Conservation (phyloP, 35 echinoderm and acorn worm species). For the Amphiura filiformis region DNA sequence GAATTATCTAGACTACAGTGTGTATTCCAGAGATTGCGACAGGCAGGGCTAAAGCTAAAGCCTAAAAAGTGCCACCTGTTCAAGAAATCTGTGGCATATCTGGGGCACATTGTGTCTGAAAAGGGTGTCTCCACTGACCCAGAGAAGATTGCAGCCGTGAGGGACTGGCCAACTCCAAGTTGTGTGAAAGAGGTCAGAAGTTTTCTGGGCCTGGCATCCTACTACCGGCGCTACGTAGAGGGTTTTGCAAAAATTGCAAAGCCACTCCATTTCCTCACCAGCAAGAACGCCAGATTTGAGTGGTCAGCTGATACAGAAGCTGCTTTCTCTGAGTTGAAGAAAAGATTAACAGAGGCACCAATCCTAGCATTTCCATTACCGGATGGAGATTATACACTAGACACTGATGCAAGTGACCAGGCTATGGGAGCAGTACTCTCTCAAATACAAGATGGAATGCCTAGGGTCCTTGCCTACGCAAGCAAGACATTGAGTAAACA, state of each 20-base stretch:
- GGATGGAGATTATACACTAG: conserved; percentile 34
- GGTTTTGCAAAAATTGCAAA: conserved; percentile 31
- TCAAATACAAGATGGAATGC: conserved; percentile 54
- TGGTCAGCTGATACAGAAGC: conserved; percentile 25
- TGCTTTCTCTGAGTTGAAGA: conserved; percentile 38
- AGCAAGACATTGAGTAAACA: conserved; percentile 36
- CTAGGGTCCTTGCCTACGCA: conserved; percentile 39
- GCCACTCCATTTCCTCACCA: conserved; percentile 17
- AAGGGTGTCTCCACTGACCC: conserved; percentile 30
- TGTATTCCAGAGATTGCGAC: conserved; percentile 5
- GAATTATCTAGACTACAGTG: neutral
- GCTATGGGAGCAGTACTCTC: conserved; percentile 59
- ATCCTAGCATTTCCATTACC: conserved; percentile 45
- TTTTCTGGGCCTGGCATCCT: conserved; percentile 41
- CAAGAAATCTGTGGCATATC: conserved; percentile 14
- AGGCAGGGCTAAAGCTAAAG: conserved; percentile 36
- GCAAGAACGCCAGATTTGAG: conserved; percentile 14
- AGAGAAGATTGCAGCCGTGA: conserved; percentile 5
- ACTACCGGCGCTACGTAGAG: conserved; percentile 34
- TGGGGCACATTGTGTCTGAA: conserved; percentile 41
- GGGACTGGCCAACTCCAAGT: conserved; percentile 20
- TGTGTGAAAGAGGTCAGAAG: conserved; percentile 17
- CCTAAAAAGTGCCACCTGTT: conserved; percentile 41
- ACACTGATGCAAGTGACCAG: conserved; percentile 53
- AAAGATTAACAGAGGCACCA: conserved; percentile 17